Evolutionary conservation across 1,140 invertebrate species (phyloP).

Genomic region (Anagrus nilaparvatae): DNA sequence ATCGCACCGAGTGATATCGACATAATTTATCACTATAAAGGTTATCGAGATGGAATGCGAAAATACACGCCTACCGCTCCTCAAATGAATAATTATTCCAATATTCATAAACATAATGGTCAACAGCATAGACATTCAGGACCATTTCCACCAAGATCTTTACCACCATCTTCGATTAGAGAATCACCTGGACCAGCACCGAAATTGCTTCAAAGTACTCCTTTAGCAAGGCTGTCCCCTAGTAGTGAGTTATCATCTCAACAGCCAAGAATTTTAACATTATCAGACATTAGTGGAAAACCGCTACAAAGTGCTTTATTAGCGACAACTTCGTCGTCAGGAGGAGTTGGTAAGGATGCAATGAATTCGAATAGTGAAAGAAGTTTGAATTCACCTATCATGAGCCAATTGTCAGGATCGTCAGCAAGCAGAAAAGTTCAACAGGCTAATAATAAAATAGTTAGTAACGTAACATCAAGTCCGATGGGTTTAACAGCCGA

Average conservation of each 20-base stretch:
- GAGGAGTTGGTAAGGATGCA: constrained; percentile 71
- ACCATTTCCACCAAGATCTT: constrained; percentile 53
- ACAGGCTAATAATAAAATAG: constrained; percentile 37
- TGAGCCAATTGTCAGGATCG: constrained; percentile 78
- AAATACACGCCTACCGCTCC: constrained; percentile 78
- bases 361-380: constrained; percentile 80
- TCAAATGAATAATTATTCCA: constrained; percentile 52
- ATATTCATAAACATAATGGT: constrained; percentile 66
- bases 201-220: constrained; percentile 73
- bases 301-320: constrained; percentile 78
- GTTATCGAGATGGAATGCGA: constrained; percentile 73
- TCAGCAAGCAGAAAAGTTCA: constrained; percentile 59
- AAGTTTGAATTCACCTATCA: constrained; percentile 81
- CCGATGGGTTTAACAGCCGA: constrained; percentile 82
- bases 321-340: constrained; percentile 77
- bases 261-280: constrained; percentile 79
- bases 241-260: constrained; percentile 86
- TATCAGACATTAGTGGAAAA: constrained; percentile 89
- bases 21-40: constrained; percentile 93
- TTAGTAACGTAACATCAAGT: constrained; percentile 47
- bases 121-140: constrained; percentile 64
- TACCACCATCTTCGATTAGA: constrained; percentile 55
- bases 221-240: constrained; percentile 77
- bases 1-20: constrained; percentile 96
- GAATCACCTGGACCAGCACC: constrained; percentile 48